Conservation (phyloP, 2,888 invertebrate species). For the Pedicia rivosa region DNA sequence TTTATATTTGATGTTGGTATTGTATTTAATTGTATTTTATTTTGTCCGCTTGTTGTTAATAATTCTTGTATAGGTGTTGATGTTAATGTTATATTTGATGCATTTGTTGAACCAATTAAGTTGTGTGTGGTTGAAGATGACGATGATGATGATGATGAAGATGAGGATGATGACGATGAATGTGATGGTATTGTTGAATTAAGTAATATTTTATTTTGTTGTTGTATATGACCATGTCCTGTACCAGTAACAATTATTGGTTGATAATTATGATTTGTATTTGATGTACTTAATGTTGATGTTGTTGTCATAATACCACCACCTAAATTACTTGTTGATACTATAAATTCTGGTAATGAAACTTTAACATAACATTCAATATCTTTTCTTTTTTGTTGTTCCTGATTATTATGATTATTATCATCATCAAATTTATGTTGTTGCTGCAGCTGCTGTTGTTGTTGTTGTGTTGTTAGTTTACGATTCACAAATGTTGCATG, state of each 20-base stretch:
- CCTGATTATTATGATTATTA: too few relatives aligned
- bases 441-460: slow-evolving; percentile 20
- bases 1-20: slow-evolving; percentile 27
- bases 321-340: not conserved
- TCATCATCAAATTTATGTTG: slow-evolving; percentile 13
- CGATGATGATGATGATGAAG: not conserved
- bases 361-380: slow-evolving; percentile 3
- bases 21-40: slow-evolving; percentile 27
- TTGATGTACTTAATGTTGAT: slow-evolving; percentile 17
- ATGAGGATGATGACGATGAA: not conserved
- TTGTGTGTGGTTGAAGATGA: not conserved
- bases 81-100: slow-evolving; percentile 23
- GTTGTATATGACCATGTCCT: slow-evolving; percentile 19
- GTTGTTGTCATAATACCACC: slow-evolving; percentile 16
- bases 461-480: slow-evolving; percentile 21
- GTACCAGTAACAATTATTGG: slow-evolving; percentile 24
- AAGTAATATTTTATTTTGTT: slow-evolving; percentile 26
- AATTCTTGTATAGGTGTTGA: slow-evolving; percentile 21
- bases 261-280: slow-evolving; percentile 27
- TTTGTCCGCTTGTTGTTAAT: slow-evolving; percentile 12
- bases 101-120: not conserved
- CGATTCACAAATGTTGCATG: slow-evolving; percentile 15
- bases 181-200: slow-evolving; percentile 14
- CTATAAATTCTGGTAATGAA: not conserved
- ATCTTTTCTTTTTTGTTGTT: too few relatives aligned